Evolutionary conservation across 2,888 invertebrate species (phyloP).

Genomic region (Pseudococcus longispinus): DNA sequence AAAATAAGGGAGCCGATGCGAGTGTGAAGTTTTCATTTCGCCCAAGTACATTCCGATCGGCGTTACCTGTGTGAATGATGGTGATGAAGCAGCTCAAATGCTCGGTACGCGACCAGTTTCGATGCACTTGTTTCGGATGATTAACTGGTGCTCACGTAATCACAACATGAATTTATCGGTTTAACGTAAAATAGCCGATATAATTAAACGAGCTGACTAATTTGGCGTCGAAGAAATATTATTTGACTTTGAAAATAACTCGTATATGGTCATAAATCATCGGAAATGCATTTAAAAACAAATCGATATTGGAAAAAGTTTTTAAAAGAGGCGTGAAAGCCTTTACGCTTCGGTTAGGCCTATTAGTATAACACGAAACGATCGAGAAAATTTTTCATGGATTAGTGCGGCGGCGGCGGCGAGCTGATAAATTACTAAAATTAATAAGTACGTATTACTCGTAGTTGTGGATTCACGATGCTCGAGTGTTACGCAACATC

Average conservation of each 20-base stretch:
- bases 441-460: constrained; percentile 37
- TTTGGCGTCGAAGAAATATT: constrained; percentile 35
- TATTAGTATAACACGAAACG: background rate
- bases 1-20: background rate
- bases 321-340: constrained; percentile 26
- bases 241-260: constrained; percentile 31
- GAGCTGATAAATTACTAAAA: constrained; percentile 28
- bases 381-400: background rate
- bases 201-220: constrained; percentile 38
- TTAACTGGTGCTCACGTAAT: constrained; percentile 32
- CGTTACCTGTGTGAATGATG: background rate
- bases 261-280: constrained; percentile 13
- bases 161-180: constrained; percentile 34
- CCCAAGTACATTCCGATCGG: background rate
- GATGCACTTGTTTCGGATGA: constrained; percentile 12
- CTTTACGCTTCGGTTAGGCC: background rate
- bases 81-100: background rate
- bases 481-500: constrained; percentile 1
- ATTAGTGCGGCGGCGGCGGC: background rate
- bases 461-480: background rate
- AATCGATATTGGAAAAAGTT: constrained; percentile 21
- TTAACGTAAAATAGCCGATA: constrained; percentile 14
- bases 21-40: background rate
- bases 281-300: constrained; percentile 29
- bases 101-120: background rate